phyloP scores from a whole-genome alignment of 2,797 vertebrate genomes.

The Leptatherina wallacei region DNA sequence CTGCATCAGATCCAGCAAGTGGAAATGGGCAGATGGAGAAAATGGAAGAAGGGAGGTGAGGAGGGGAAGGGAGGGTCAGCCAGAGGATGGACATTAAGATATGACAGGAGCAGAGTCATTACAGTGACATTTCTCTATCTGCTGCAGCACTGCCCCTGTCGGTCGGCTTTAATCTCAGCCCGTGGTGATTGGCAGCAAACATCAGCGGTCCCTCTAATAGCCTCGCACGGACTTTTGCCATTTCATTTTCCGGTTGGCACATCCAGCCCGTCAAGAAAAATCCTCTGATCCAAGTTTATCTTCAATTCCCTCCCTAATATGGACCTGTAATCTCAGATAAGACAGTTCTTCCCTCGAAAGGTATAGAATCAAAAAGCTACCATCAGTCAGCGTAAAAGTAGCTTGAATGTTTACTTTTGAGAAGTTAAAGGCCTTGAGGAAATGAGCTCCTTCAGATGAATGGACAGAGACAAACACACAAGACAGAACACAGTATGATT shows the following conservation, averaged over 20 bases:
- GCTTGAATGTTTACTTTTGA: slow-evolving; percentile 36
- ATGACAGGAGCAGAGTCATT: slow-evolving; percentile 63
- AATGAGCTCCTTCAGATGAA: slow-evolving; percentile 48
- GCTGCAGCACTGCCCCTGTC: slow-evolving; percentile 41
- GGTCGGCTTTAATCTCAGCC: slow-evolving; percentile 64
- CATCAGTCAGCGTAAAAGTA: slow-evolving; percentile 45
- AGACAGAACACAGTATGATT: slow-evolving; percentile 14
- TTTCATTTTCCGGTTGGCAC: slow-evolving; percentile 59
- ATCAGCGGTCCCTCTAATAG: slow-evolving; percentile 59
- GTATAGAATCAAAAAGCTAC: slow-evolving; percentile 25
- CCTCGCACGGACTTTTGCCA: slow-evolving; percentile 61
- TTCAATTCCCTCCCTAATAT: slow-evolving; percentile 47
- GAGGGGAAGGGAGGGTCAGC: slow-evolving; percentile 43
- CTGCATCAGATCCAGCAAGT: slow-evolving; percentile 47
- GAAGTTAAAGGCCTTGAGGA: slow-evolving; percentile 31
- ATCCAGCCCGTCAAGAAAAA: slow-evolving; percentile 61
- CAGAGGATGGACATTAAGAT: slow-evolving; percentile 65
- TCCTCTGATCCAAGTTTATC: slow-evolving; percentile 56
- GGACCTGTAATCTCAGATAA: slow-evolving; percentile 64
- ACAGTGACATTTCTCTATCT: slow-evolving; percentile 71
- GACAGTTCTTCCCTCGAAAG: slow-evolving; percentile 43
- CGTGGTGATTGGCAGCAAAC: slow-evolving; percentile 64
- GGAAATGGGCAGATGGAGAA: slow-evolving; percentile 43
- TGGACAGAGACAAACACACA: slow-evolving; percentile 23
- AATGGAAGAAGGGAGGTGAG: background rate